phyloP scores from a whole-genome alignment of 2,888 invertebrate species.

The Cataglyphis cursor region DNA sequence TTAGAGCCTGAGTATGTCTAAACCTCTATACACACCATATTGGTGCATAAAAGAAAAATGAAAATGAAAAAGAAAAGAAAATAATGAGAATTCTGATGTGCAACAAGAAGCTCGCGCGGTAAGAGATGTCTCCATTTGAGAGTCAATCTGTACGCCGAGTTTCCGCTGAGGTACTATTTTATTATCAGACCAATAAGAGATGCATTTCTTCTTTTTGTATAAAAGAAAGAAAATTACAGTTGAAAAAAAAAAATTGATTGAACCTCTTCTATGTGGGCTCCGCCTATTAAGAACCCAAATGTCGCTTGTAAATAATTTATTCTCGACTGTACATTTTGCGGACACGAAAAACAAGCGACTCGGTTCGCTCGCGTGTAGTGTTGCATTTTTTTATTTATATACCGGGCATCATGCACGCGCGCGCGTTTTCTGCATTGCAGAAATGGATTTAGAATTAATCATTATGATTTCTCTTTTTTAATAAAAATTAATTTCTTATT shows the following conservation, averaged over 20 bases:
- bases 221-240: slow-evolving; percentile 20
- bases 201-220: slow-evolving; percentile 51
- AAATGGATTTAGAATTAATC: background rate
- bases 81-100: slow-evolving; percentile 58
- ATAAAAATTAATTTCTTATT: background rate
- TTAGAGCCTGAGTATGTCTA: slow-evolving; percentile 66
- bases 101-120: slow-evolving; percentile 29
- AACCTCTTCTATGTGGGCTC: slow-evolving; percentile 27
- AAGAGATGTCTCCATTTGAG: slow-evolving; percentile 49
- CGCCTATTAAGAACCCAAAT: slow-evolving; percentile 21
- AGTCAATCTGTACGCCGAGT: slow-evolving; percentile 47
- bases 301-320: slow-evolving; percentile 51
- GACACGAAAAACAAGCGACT: slow-evolving; percentile 16
- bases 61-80: slow-evolving; percentile 59
- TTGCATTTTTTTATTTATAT: slow-evolving; percentile 47
- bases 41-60: slow-evolving; percentile 79
- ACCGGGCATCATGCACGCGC: background rate
- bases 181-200: slow-evolving; percentile 60
- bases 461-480: background rate
- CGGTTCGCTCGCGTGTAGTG: slow-evolving; percentile 20
- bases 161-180: slow-evolving; percentile 62
- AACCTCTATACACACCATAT: slow-evolving; percentile 84
- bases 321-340: slow-evolving; percentile 47
- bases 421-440: background rate
- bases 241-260: slow-evolving; percentile 8